Conservation (phyloP, 2,888 invertebrate species). For the Oasisia sp. region DNA sequence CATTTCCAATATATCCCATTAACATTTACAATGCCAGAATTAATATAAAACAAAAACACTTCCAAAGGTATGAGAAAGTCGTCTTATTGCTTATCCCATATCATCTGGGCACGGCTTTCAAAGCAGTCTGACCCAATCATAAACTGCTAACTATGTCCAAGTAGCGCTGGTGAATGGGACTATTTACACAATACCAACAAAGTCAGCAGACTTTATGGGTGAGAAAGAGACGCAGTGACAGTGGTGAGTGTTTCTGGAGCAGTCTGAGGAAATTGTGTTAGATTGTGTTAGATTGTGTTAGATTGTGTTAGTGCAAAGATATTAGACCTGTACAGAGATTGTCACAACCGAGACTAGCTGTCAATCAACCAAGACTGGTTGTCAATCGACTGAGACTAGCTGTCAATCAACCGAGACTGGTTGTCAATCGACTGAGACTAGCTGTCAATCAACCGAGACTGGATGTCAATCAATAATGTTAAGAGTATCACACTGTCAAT, state of each 20-base stretch:
- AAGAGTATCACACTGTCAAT: not conserved
- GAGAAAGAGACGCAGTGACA: not conserved
- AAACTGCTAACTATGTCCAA: not conserved
- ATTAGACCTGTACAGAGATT: not conserved
- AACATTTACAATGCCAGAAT: no score
- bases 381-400: no score
- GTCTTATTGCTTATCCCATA: no score
- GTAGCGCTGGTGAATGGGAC: not conserved
- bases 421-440: not conserved
- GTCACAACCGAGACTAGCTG: not conserved
- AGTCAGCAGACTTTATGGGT: not conserved
- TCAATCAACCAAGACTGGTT: no score
- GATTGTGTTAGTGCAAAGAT: not conserved
- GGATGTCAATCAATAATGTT: not conserved
- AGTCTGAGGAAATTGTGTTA: not conserved
- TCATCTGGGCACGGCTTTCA: not conserved
- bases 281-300: no score
- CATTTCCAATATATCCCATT: no score
- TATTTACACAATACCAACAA: not conserved
- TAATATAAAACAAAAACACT: not conserved
- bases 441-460: no score
- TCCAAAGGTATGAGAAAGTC: not conserved
- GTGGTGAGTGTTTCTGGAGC: not conserved
- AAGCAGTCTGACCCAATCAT: not conserved
- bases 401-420: no score